Percentiles rank a stretch among this genome's conserved stretches.
phyloP scores from a whole-genome alignment of 1,140 invertebrate genomes.

The Papilio polyxenes region DNA sequence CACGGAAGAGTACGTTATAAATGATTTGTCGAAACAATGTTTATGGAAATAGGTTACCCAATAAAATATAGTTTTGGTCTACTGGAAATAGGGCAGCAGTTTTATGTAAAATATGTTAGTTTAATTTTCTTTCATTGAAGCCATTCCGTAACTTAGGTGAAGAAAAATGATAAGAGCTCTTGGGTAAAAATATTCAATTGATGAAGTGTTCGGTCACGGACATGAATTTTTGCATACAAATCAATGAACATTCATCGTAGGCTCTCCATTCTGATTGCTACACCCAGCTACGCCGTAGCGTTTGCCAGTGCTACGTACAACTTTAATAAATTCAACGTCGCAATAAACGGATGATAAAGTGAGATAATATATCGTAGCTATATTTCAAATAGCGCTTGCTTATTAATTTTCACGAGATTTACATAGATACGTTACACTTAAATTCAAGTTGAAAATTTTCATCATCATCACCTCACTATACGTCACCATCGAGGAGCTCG shows the following conservation, averaged over 20 bases:
- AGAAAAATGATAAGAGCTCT: neutral
- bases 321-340: conserved; percentile 23
- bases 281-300: conserved; percentile 20
- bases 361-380: conserved; percentile 20
- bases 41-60: neutral
- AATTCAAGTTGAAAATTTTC: conserved; percentile 1
- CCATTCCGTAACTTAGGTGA: neutral
- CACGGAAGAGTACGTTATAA: neutral
- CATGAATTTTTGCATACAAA: conserved; percentile 38
- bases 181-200: conserved; percentile 32
- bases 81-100: neutral
- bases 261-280: conserved; percentile 18
- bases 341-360: conserved; percentile 29
- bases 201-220: conserved; percentile 34
- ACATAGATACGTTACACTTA: conserved; percentile 15
- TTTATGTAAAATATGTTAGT: neutral
- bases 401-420: conserved; percentile 11
- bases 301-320: neutral
- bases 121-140: neutral
- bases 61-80: neutral
- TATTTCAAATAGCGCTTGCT: conserved; percentile 20
- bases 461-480: too few species aligned
- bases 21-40: conserved; percentile 6
- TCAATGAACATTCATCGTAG: conserved; percentile 24
- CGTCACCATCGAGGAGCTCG: too few species aligned